Percentiles rank a stretch among this genome's conserved stretches.
Conservation (phyloP, 2,797 vertebrate species). For the Arctocebus calabarensis region DNA sequence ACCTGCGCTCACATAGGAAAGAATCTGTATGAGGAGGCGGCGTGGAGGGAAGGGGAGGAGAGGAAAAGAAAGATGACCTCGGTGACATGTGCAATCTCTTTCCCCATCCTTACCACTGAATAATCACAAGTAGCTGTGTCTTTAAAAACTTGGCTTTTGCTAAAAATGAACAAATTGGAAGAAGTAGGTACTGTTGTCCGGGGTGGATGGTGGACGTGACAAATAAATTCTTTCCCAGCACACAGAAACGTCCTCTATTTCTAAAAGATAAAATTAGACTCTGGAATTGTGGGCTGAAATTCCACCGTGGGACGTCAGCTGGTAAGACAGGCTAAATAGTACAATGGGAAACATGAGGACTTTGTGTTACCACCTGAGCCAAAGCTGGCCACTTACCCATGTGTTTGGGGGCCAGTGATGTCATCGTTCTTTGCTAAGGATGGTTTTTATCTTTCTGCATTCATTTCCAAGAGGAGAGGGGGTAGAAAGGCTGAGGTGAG, state of each 20-base stretch:
- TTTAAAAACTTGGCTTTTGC: neutral
- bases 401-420: neutral
- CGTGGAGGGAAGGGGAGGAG: neutral
- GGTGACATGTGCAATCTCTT: neutral
- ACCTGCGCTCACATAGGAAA: neutral
- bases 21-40: neutral
- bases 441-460: neutral
- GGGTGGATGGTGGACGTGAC: neutral
- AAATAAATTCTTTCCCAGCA: neutral
- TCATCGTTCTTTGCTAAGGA: neutral
- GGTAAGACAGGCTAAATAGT: neutral
- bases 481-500: neutral
- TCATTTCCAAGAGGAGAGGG: neutral
- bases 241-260: neutral
- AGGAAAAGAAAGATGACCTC: neutral
- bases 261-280: neutral
- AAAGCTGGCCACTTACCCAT: neutral
- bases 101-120: neutral
- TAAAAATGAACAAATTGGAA: neutral
- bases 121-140: neutral
- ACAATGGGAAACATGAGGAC: neutral
- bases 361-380: neutral
- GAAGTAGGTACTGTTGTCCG: neutral
- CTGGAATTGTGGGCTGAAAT: neutral
- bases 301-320: neutral